Conservation (phyloP, 2,797 vertebrate genomes). For the Arremon brunneinucha region DNA sequence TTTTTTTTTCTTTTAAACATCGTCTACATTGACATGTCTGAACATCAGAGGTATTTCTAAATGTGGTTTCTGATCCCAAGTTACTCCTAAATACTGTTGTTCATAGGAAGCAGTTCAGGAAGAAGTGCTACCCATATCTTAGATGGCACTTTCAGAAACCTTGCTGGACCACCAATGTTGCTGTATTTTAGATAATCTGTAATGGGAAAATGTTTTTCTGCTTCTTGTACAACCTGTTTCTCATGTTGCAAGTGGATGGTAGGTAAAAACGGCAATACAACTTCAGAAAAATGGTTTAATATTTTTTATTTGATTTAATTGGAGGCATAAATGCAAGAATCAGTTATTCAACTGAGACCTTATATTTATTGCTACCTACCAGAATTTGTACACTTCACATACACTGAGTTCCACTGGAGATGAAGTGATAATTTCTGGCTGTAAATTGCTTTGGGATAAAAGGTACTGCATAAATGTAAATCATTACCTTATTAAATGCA, state of each 20-base stretch:
- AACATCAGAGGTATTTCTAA: neutral
- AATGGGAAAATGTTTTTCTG: neutral
- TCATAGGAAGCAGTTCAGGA: neutral
- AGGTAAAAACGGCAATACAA: neutral
- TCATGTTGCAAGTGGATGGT: neutral
- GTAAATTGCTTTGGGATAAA: slow-evolving; percentile 62
- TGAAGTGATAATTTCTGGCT: slow-evolving; percentile 58
- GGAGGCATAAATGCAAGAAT: neutral
- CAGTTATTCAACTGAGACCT: neutral
- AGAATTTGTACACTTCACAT: slow-evolving; percentile 23
- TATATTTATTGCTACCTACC: slow-evolving; percentile 37
- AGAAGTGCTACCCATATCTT: neutral
- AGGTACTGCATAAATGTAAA: slow-evolving; percentile 48
- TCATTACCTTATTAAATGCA: slow-evolving; percentile 45
- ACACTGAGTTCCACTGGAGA: slow-evolving; percentile 18
- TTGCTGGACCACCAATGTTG: neutral
- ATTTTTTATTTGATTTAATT: slow-evolving; percentile 23
- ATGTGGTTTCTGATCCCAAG: neutral
- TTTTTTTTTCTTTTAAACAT: neutral
- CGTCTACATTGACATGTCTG: neutral
- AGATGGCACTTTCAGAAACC: neutral
- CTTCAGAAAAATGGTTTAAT: neutral
- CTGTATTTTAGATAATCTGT: neutral
- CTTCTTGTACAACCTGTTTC: neutral
- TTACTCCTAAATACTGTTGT: neutral